phyloP scores from a whole-genome alignment of 2,797 vertebrate genomes.

The Antrozous pallidus region DNA sequence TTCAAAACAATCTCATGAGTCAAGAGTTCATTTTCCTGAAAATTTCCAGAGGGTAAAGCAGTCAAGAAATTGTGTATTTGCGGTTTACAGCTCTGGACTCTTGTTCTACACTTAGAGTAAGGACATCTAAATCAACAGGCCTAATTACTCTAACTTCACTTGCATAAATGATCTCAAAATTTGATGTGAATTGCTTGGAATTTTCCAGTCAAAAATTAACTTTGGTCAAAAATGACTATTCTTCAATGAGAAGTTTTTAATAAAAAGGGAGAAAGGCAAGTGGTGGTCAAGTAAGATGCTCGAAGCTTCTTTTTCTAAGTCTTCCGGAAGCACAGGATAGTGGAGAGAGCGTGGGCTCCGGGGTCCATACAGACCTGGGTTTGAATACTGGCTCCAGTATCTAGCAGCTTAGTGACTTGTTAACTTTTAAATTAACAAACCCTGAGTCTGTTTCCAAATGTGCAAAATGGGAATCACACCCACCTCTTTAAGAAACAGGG shows the following conservation, averaged over 20 bases:
- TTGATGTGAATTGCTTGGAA: background rate
- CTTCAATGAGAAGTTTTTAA: background rate
- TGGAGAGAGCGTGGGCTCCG: background rate
- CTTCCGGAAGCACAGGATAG: background rate
- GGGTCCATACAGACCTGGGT: background rate
- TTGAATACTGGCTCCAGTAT: background rate
- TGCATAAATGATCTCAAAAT: slow-evolving; percentile 34
- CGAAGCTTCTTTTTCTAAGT: background rate
- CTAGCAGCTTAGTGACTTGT: background rate
- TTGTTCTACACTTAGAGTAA: background rate
- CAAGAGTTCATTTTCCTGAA: background rate
- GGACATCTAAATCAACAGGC: background rate
- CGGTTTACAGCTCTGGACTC: background rate
- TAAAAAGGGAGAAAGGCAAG: background rate
- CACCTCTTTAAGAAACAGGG: background rate
- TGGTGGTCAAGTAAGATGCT: background rate
- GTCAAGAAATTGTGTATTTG: background rate
- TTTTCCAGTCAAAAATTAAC: slow-evolving; percentile 28
- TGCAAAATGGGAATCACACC: background rate
- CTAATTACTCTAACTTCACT: background rate
- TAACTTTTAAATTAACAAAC: background rate
- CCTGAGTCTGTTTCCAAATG: slow-evolving; percentile 3
- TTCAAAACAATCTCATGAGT: background rate
- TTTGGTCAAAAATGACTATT: background rate
- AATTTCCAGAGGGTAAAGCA: background rate